These are phyloP conservation scores for Gyps fulvus DNA, from an alignment of 2,113 vertebrate species.

Conservation along the genomic window DNA sequence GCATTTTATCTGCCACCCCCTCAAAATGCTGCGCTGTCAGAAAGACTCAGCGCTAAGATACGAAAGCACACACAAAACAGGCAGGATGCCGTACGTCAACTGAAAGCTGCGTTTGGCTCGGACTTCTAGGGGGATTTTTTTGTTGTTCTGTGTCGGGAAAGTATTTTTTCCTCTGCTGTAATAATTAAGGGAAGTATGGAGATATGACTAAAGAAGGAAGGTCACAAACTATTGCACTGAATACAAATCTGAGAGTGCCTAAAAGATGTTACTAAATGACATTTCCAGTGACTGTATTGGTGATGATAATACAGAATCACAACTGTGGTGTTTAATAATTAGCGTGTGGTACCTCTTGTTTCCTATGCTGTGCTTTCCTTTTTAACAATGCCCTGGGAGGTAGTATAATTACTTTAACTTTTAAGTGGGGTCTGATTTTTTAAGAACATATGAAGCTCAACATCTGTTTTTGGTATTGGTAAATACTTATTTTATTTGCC, in stretches of 20 bases:
- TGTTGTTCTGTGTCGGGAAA: not conserved
- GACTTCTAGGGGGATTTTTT: not conserved
- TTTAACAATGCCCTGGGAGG: not conserved
- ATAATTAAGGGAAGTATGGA: not conserved
- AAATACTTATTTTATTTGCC: not conserved
- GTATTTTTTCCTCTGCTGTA: not conserved
- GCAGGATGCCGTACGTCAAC: accelerated
- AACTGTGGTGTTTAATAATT: not conserved
- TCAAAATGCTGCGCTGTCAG: not conserved
- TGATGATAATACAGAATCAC: not conserved
- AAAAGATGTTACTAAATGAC: not conserved
- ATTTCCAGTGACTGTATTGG: not conserved
- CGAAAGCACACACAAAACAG: not conserved
- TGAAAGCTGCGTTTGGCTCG: not conserved
- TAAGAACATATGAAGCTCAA: not conserved
- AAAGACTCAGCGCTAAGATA: not conserved
- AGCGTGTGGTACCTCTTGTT: not conserved
- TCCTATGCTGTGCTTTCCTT: not conserved
- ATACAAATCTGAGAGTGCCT: not conserved
- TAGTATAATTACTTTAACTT: not conserved
- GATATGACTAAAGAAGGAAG: not conserved
- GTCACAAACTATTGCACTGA: not conserved
- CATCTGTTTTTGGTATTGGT: not conserved
- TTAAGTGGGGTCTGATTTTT: not conserved
- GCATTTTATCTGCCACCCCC: not conserved